Evolutionary conservation across 2,888 invertebrate genomes (phyloP).

Genomic region (Mallateleia sp.): DNA sequence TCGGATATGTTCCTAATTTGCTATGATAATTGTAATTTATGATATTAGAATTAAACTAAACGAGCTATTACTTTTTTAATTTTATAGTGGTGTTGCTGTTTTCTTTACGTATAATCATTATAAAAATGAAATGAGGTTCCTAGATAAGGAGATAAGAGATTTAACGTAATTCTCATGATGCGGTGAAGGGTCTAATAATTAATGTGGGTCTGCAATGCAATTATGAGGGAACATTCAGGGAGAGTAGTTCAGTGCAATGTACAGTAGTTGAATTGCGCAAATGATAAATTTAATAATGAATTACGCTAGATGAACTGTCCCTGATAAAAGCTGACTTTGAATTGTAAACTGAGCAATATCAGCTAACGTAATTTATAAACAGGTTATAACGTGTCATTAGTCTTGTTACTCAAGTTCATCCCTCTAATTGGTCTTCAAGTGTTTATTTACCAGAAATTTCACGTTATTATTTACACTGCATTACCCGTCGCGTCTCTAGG

Average conservation of each 20-base stretch:
- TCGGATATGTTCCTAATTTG: no score
- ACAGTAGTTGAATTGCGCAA: not conserved
- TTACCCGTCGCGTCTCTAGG: slow-evolving; percentile 3
- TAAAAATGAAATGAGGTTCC: no score
- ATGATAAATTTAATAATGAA: slow-evolving; percentile 45
- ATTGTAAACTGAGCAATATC: no score
- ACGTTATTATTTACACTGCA: slow-evolving; percentile 40
- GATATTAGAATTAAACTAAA: no score
- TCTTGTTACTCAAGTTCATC: no score
- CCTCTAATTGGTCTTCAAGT: slow-evolving; percentile 13
- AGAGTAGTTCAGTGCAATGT: slow-evolving; percentile 5
- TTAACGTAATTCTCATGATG: slow-evolving; percentile 18
- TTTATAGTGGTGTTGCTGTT: no score
- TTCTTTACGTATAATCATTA: no score
- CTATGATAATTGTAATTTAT: no score
- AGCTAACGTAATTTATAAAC: no score
- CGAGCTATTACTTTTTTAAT: no score
- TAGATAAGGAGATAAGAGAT: slow-evolving; percentile 34
- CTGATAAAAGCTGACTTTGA: no score
- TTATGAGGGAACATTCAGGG: slow-evolving; percentile 36
- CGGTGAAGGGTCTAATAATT: slow-evolving; percentile 18
- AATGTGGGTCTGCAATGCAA: slow-evolving; percentile 38
- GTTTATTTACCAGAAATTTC: slow-evolving; percentile 30
- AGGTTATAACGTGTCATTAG: no score
- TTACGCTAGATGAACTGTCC: slow-evolving; percentile 6